Conservation (phyloP, 64 coral and sea anemone species). For the Acropora yongei region DNA sequence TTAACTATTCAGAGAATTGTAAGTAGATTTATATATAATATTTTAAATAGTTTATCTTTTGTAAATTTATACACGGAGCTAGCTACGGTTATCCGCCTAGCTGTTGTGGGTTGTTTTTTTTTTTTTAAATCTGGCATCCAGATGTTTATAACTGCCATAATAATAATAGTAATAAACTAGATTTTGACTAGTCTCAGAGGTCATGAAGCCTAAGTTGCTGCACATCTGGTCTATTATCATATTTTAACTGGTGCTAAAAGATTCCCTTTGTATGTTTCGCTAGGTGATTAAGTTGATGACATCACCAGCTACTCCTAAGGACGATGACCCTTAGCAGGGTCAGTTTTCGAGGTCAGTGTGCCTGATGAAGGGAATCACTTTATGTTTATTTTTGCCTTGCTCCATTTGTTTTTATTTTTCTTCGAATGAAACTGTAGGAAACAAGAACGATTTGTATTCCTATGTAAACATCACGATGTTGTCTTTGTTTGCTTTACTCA, state of each 20-base stretch:
- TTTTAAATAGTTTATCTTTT: too few relatives aligned
- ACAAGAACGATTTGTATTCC: not conserved
- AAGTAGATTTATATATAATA: not conserved
- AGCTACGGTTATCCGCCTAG: too few relatives aligned
- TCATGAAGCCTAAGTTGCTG: not conserved
- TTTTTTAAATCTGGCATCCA: too few relatives aligned
- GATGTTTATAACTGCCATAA: too few relatives aligned
- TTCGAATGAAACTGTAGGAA: not conserved
- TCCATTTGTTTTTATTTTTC: conserved; percentile 21
- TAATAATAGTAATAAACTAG: not conserved
- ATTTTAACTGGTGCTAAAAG: not conserved
- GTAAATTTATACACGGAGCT: too few relatives aligned
- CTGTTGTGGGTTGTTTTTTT: too few relatives aligned
- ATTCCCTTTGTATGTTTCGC: conserved; percentile 37
- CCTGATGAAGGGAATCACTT: conserved; percentile 16
- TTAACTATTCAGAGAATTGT: too few relatives aligned
- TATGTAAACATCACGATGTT: not conserved
- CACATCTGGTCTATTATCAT: not conserved
- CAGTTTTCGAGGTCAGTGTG: conserved; percentile 49
- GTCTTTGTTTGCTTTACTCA: not conserved
- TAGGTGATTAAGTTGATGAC: conserved; percentile 49
- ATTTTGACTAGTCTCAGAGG: not conserved
- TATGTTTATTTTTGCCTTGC: conserved; percentile 46
- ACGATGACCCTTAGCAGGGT: conserved; percentile 44
- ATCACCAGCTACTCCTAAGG: conserved; percentile 30